These are phyloP conservation scores for Bombyx huttoni DNA, from an alignment of 2,888 invertebrate genomes.

Conservation along the genomic window DNA sequence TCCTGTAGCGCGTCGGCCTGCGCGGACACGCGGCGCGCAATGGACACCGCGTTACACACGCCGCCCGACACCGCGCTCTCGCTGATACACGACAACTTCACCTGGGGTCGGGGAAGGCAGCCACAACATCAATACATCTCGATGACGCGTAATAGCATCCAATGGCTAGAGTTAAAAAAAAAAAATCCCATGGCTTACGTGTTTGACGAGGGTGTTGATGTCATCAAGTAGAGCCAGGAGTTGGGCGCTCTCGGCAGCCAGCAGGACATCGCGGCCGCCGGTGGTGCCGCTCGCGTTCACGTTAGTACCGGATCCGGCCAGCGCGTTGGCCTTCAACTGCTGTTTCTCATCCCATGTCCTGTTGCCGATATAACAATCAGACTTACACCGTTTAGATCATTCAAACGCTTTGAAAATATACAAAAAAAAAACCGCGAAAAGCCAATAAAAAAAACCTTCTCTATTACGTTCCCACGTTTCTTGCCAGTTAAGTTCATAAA, in stretches of 20 bases:
- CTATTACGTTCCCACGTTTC: too few species aligned
- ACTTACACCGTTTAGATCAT: too few species aligned
- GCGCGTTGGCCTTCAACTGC: conserved; percentile 47
- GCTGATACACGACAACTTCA: conserved; percentile 62
- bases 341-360: conserved; percentile 66
- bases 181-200: conserved; percentile 69
- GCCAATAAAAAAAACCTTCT: too few species aligned
- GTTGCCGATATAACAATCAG: conserved; percentile 2
- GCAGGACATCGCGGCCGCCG: conserved; percentile 36
- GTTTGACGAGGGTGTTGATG: conserved; percentile 88
- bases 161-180: too few species aligned
- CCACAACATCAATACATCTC: background rate
- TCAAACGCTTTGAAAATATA: too few species aligned
- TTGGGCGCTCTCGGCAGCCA: conserved; percentile 78
- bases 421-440: too few species aligned
- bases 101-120: conserved; percentile 21
- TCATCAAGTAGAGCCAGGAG: conserved; percentile 87
- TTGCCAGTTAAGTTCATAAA: too few species aligned
- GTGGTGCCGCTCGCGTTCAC: conserved; percentile 7
- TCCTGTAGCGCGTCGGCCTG: conserved; percentile 67
- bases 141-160: too few species aligned
- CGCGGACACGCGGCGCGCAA: conserved; percentile 75
- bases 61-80: conserved; percentile 27
- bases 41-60: conserved; percentile 81
- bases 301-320: conserved; percentile 16